Evolutionary conservation across 2,113 vertebrate species (phyloP).

Genomic region (Bos taurus): DNA sequence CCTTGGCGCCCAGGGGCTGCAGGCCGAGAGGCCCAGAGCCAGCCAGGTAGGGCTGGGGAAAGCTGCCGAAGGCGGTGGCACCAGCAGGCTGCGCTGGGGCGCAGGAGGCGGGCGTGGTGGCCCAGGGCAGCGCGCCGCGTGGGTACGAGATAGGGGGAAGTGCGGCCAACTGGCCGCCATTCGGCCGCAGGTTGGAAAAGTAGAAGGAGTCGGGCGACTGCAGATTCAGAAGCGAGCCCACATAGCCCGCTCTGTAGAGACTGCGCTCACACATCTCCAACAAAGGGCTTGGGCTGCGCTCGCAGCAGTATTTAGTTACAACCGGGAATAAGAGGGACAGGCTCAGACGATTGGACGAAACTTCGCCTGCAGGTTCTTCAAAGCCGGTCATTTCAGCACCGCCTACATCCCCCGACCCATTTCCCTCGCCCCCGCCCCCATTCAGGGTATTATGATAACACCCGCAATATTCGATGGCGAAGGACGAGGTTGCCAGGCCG

Average conservation of each 20-base stretch:
- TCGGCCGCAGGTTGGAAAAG: conserved; percentile 91
- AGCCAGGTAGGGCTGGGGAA: conserved; percentile 88
- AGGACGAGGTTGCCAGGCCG: neutral
- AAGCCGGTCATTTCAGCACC: conserved; percentile 83
- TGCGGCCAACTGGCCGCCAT: conserved; percentile 91
- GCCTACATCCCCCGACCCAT: conserved; percentile 78
- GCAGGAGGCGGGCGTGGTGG: conserved; percentile 86
- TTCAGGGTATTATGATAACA: conserved; percentile 76
- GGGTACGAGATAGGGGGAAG: conserved; percentile 90
- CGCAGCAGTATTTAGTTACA: conserved; percentile 91
- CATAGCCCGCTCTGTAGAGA: conserved; percentile 93
- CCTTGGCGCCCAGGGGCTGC: conserved; percentile 80
- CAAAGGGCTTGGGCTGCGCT: conserved; percentile 86
- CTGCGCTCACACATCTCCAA: conserved; percentile 97
- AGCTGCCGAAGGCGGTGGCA: conserved; percentile 85
- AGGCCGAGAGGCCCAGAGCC: conserved; percentile 84
- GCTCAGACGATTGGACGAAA: conserved; percentile 84
- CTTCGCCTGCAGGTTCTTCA: conserved; percentile 85
- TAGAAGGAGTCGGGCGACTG: conserved; percentile 92
- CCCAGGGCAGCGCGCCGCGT: conserved; percentile 92
- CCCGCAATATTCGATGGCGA: conserved; percentile 71
- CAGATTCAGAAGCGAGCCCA: conserved; percentile 93
- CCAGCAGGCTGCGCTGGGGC: conserved; percentile 83
- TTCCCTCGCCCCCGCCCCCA: conserved; percentile 54
- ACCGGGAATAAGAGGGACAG: conserved; percentile 88